phyloP scores from a whole-genome alignment of 2,888 invertebrate species.

The Halictus ligatus region DNA sequence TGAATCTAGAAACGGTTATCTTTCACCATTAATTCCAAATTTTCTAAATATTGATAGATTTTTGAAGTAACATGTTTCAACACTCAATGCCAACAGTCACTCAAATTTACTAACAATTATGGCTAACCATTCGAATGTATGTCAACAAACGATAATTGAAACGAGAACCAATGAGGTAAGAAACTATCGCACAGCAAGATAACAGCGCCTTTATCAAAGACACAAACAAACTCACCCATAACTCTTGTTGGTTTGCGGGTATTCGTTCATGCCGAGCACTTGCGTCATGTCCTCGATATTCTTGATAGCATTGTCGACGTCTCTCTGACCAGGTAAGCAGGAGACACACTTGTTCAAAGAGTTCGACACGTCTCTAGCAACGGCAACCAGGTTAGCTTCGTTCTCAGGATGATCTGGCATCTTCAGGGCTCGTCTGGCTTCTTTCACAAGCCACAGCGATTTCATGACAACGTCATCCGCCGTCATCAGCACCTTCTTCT shows the following conservation, averaged over 20 bases:
- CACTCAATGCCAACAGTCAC: not conserved
- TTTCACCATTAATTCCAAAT: not conserved
- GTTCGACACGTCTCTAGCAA: conserved; percentile 89
- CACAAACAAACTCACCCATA: conserved; percentile 86
- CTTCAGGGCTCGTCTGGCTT: conserved; percentile 91
- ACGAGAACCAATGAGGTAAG: conserved; percentile 8
- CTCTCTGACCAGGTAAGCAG: conserved; percentile 96
- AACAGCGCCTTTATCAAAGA: conserved; percentile 29
- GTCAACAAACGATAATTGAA: conserved; percentile 36
- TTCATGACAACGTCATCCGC: conserved; percentile 93
- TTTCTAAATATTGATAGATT: not conserved
- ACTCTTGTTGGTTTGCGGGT: conserved; percentile 90
- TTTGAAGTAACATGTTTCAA: not conserved
- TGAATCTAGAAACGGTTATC: not conserved
- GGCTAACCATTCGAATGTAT: conserved; percentile 15
- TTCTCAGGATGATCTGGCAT: conserved; percentile 88
- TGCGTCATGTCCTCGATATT: conserved; percentile 92
- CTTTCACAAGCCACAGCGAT: conserved; percentile 91
- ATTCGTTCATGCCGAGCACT: conserved; percentile 90
- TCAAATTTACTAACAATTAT: conserved; percentile 6
- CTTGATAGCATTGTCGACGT: conserved; percentile 95
- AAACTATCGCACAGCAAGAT: conserved; percentile 17
- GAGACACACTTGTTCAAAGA: conserved; percentile 90
- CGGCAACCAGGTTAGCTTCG: conserved; percentile 87
- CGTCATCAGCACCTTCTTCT: conserved; percentile 87